phyloP scores from a whole-genome alignment of 2,797 vertebrate genomes.

The Neosilurus mollespiculum region DNA sequence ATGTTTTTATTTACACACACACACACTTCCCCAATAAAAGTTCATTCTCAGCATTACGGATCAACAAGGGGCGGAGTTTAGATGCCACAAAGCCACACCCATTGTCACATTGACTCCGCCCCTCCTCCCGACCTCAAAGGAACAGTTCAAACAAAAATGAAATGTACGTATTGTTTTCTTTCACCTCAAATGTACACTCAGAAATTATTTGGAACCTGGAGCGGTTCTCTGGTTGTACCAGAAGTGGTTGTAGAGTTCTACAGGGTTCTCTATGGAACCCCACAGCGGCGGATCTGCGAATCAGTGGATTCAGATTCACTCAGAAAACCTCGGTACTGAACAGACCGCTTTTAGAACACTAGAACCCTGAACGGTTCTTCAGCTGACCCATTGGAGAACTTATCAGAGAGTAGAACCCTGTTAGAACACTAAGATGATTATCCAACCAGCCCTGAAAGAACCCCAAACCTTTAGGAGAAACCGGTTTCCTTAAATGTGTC shows the following conservation, averaged over 20 bases:
- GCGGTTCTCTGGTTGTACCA: too few species aligned
- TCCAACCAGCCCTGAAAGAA: background rate
- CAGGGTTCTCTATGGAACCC: background rate
- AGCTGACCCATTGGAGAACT: background rate
- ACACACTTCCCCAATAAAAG: background rate
- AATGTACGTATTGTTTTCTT: background rate
- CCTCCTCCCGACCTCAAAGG: background rate
- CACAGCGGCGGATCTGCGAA: background rate
- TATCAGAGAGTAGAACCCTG: background rate
- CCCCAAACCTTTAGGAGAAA: background rate
- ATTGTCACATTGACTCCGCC: background rate
- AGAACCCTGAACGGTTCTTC: background rate
- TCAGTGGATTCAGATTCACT: background rate
- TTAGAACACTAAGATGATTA: background rate
- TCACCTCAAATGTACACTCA: background rate
- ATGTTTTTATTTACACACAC: background rate
- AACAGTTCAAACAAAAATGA: background rate
- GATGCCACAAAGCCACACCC: background rate
- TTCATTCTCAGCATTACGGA: background rate
- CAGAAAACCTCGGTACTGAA: too few species aligned
- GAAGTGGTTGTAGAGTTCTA: background rate
- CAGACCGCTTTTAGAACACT: background rate
- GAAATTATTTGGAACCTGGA: background rate
- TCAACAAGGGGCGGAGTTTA: background rate
- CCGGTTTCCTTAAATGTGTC: background rate